phyloP scores from a whole-genome alignment of 2,113 vertebrate genomes.

The Lonchura striata region DNA sequence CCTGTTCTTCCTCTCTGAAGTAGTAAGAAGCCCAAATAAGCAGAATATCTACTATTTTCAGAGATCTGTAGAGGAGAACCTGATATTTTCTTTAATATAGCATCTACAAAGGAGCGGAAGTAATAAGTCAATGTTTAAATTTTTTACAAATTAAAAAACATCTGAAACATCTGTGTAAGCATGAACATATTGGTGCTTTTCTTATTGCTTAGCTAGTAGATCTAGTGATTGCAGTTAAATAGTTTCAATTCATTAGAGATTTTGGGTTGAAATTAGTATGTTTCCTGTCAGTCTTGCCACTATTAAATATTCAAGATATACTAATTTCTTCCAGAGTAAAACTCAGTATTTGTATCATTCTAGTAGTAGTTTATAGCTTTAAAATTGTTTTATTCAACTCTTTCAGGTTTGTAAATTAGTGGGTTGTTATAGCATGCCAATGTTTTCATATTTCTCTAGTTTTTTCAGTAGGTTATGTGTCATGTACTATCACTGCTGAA shows the following conservation, averaged over 20 bases:
- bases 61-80: neutral
- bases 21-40: neutral
- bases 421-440: neutral
- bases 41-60: neutral
- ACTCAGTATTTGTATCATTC: neutral
- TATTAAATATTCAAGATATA: neutral
- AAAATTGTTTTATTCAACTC: neutral
- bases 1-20: neutral
- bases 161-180: neutral
- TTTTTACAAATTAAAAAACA: neutral
- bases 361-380: neutral
- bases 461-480: neutral
- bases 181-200: neutral
- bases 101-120: neutral
- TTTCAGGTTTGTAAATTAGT: neutral
- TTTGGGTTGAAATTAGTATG: neutral
- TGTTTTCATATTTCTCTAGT: neutral
- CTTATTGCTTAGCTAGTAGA: neutral
- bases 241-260: neutral
- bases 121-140: neutral
- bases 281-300: neutral
- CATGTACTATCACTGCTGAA: neutral
- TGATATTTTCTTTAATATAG: neutral
- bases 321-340: neutral
- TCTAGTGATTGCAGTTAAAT: neutral